Percentiles rank a stretch among this genome's conserved stretches.
Evolutionary conservation across 2,113 vertebrate species (phyloP).

Genomic region (Pluvialis apricaria): DNA sequence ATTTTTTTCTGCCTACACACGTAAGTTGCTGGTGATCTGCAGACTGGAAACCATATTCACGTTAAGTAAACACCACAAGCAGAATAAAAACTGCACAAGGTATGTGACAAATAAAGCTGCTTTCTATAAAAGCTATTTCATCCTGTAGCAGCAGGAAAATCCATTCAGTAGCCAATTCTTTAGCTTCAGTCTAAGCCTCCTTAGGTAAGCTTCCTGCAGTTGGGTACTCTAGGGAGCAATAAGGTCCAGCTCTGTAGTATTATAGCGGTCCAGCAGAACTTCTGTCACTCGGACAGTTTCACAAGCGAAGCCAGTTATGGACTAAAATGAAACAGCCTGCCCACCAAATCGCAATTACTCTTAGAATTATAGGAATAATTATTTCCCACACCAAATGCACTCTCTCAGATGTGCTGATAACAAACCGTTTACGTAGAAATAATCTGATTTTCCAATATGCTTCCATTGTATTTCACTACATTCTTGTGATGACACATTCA

Average conservation of each 20-base stretch:
- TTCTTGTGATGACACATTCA: background rate
- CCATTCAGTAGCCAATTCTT: background rate
- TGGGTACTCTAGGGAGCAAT: background rate
- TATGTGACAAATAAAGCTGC: background rate
- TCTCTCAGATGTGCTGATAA: background rate
- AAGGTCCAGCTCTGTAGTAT: background rate
- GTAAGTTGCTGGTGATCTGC: background rate
- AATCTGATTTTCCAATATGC: background rate
- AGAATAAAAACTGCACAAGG: background rate
- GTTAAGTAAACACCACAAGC: background rate
- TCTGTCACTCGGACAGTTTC: background rate
- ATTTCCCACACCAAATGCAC: background rate
- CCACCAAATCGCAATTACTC: background rate
- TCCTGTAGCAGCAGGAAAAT: background rate
- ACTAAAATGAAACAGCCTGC: background rate
- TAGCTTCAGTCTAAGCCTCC: background rate
- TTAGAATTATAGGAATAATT: background rate
- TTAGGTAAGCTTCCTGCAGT: background rate
- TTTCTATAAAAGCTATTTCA: background rate
- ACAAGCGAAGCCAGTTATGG: background rate
- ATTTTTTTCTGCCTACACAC: background rate
- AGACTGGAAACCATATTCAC: background rate
- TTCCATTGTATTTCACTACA: background rate
- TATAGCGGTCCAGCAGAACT: background rate
- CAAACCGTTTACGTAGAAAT: background rate